phyloP scores from a whole-genome alignment of 2,797 vertebrate genomes.

The Pipistrellus pygmaeus region DNA sequence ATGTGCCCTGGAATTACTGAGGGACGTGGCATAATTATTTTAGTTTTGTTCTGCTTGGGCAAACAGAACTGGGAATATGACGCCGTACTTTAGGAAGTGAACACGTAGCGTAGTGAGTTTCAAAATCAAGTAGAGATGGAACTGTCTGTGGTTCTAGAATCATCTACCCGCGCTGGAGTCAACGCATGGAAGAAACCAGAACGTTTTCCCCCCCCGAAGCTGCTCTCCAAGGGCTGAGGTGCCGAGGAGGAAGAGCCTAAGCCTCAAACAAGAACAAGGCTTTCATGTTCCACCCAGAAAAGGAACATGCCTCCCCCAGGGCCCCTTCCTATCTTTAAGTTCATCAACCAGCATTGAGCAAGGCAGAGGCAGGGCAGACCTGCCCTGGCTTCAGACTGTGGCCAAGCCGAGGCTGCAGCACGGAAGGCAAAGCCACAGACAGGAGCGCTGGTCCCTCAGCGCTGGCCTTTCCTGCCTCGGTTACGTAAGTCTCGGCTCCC shows the following conservation, averaged over 20 bases:
- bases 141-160: background rate
- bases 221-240: background rate
- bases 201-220: background rate
- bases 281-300: background rate
- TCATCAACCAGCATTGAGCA: background rate
- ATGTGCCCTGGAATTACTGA: background rate
- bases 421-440: background rate
- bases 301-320: background rate
- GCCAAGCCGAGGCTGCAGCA: background rate
- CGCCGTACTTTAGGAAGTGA: background rate
- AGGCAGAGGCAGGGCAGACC: background rate
- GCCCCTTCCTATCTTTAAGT: background rate
- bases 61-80: background rate
- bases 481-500: background rate
- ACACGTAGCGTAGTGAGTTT: background rate
- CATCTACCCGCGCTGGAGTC: background rate
- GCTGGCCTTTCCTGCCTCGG: background rate
- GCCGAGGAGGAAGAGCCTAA: background rate
- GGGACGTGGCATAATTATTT: background rate
- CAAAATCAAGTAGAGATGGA: background rate
- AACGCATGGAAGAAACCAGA: background rate
- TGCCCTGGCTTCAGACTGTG: rapidly evolving
- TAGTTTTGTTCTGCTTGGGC: background rate
- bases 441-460: background rate
- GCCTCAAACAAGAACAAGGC: background rate